phyloP scores from a whole-genome alignment of 2,888 invertebrate genomes.

The Aspidiotus destructor region DNA sequence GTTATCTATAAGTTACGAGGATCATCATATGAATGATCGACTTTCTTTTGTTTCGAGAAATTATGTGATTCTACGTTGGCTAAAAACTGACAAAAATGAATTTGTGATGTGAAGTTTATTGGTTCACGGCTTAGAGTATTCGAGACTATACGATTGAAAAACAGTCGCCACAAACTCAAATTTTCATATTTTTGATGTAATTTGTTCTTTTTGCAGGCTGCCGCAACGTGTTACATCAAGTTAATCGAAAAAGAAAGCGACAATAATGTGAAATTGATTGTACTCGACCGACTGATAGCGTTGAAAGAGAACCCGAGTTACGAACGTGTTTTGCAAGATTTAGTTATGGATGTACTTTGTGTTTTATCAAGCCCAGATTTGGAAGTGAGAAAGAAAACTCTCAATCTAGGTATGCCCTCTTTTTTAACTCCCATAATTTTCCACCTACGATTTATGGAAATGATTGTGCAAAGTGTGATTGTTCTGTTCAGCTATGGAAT shows the following conservation, averaged over 20 bases:
- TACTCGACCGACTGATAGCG: conserved; percentile 82
- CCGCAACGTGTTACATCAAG: conserved; percentile 96
- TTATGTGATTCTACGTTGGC: too few relatives aligned
- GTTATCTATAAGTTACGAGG: background rate
- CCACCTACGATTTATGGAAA: background rate
- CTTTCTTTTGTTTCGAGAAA: too few relatives aligned
- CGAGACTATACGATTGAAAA: conserved; percentile 5
- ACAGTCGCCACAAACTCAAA: too few relatives aligned
- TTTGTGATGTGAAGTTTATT: too few relatives aligned
- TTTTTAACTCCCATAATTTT: background rate
- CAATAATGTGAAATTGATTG: conserved; percentile 98
- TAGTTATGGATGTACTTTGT: conserved; percentile 95
- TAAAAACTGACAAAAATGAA: too few relatives aligned
- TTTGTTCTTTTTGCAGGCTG: conserved; percentile 53
- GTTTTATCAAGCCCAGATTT: conserved; percentile 87
- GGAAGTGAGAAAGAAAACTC: conserved; percentile 83
- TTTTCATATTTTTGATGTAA: background rate
- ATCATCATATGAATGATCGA: background rate
- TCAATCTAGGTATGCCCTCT: conserved; percentile 56
- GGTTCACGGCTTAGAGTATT: background rate
- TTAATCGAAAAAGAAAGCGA: conserved; percentile 98
- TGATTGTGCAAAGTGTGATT: conserved; percentile 11
- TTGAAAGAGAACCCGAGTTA: conserved; percentile 72
- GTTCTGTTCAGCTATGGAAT: conserved; percentile 67
- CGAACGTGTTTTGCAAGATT: conserved; percentile 75